A percentile compares a stretch with the other conserved stretches of the same genome.
Evolutionary conservation across 2,888 invertebrate genomes (phyloP).

Genomic region (Hydroisotoma schaefferi): DNA sequence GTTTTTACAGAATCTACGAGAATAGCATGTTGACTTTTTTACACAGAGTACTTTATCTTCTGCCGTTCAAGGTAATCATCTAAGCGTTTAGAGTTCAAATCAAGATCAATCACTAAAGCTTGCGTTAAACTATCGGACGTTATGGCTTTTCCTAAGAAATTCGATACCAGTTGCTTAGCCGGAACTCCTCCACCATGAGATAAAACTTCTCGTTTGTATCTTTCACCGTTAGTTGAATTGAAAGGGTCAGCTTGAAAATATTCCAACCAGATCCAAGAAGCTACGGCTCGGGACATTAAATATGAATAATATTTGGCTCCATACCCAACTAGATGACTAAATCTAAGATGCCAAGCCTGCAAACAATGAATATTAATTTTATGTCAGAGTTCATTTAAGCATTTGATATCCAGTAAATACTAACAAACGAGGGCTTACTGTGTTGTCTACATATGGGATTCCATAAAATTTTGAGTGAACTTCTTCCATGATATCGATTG

Average conservation of each 20-base stretch:
- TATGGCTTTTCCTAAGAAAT: slow-evolving; percentile 72
- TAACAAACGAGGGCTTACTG: too few relatives aligned
- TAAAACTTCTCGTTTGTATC: slow-evolving; percentile 71
- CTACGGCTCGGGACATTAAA: slow-evolving; percentile 87
- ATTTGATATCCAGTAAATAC: too few relatives aligned
- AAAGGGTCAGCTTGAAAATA: slow-evolving; percentile 78
- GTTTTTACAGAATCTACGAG: not conserved
- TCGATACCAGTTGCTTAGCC: slow-evolving; percentile 70
- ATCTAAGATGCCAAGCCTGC: slow-evolving; percentile 90
- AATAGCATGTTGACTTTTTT: not conserved
- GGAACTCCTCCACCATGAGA: slow-evolving; percentile 84
- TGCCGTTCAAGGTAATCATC: slow-evolving; percentile 30
- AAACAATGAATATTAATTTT: too few relatives aligned
- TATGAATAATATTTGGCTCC: slow-evolving; percentile 99
- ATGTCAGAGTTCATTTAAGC: too few relatives aligned
- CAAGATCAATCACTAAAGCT: slow-evolving; percentile 62
- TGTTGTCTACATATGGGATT: slow-evolving; percentile 79
- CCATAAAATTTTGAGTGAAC: slow-evolving; percentile 80
- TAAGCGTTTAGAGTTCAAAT: slow-evolving; percentile 45
- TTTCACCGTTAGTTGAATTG: slow-evolving; percentile 70
- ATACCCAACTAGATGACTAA: slow-evolving; percentile 95
- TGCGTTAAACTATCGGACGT: slow-evolving; percentile 72
- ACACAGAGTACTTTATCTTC: slow-evolving; percentile 2
- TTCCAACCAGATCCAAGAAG: slow-evolving; percentile 87
- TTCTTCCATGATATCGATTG: slow-evolving; percentile 70